Percentiles rank a stretch among this genome's conserved stretches.
Conservation (phyloP, 2,888 invertebrate species). For the Leptopilina syphax region DNA sequence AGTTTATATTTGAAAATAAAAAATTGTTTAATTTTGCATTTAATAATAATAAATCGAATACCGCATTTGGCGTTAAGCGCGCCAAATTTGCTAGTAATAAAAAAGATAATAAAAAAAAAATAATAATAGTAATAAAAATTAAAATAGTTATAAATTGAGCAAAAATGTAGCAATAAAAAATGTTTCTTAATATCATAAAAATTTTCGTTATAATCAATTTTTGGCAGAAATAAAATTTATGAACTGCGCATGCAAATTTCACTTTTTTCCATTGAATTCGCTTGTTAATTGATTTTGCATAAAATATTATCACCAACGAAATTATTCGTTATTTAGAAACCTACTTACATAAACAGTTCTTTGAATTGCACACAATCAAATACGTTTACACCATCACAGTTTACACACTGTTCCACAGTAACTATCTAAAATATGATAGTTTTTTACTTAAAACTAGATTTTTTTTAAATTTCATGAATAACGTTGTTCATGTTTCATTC, state of each 20-base stretch:
- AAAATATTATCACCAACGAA: slow-evolving; percentile 39
- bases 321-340: slow-evolving; percentile 33
- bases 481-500: slow-evolving; percentile 38
- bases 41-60: too few relatives aligned
- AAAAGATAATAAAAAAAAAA: too few relatives aligned
- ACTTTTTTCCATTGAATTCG: background rate
- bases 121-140: too few relatives aligned
- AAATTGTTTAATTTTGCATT: too few relatives aligned
- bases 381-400: slow-evolving; percentile 64
- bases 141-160: too few relatives aligned
- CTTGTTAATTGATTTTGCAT: slow-evolving; percentile 15
- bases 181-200: too few relatives aligned
- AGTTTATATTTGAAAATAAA: too few relatives aligned
- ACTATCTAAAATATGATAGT: slow-evolving; percentile 8
- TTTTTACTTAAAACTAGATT: slow-evolving; percentile 11
- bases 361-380: slow-evolving; percentile 61
- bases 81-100: too few relatives aligned
- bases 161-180: too few relatives aligned
- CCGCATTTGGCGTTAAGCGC: too few relatives aligned
- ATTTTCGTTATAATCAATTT: too few relatives aligned
- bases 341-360: slow-evolving; percentile 49
- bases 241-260: background rate
- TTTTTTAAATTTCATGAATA: slow-evolving; percentile 42
- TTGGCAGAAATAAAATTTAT: too few relatives aligned
- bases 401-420: slow-evolving; percentile 48